Percentiles rank a stretch among this genome's conserved stretches.
Evolutionary conservation across 1,140 invertebrate genomes (phyloP).

Genomic region (Venustaconcha ellipsiformis): DNA sequence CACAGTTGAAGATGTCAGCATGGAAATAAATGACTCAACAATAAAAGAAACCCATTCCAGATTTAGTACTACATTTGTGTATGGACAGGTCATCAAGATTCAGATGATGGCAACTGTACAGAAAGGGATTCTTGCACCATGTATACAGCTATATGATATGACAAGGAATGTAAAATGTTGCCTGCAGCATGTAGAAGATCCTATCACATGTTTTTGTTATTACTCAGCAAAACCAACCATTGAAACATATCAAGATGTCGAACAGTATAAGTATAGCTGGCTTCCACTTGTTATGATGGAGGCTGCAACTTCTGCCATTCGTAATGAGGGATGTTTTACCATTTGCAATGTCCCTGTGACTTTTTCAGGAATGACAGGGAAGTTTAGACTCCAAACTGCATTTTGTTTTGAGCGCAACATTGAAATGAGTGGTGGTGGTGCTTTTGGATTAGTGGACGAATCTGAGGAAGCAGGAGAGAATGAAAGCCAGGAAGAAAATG

Average conservation of each 20-base stretch:
- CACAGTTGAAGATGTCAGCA: slow-evolving; percentile 11
- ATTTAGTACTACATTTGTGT: slow-evolving; percentile 25
- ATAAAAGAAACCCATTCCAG: slow-evolving; percentile 1
- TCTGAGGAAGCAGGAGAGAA: slow-evolving; percentile 1
- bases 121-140: slow-evolving; percentile 33
- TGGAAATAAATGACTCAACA: neutral
- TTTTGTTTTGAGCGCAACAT: slow-evolving; percentile 34
- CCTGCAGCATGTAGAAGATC: slow-evolving; percentile 30
- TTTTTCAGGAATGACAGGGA: slow-evolving; percentile 15
- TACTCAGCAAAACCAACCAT: slow-evolving; percentile 14
- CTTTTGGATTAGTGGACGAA: neutral
- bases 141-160: slow-evolving; percentile 23
- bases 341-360: slow-evolving; percentile 17
- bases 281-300: slow-evolving; percentile 39
- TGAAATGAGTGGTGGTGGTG: slow-evolving; percentile 25
- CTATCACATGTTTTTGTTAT: slow-evolving; percentile 21
- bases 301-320: slow-evolving; percentile 25
- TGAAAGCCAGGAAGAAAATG: slow-evolving; percentile 1
- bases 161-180: slow-evolving; percentile 34
- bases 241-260: slow-evolving; percentile 17
- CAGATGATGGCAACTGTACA: slow-evolving; percentile 29
- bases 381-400: slow-evolving; percentile 18
- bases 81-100: slow-evolving; percentile 29
- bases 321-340: slow-evolving; percentile 13
- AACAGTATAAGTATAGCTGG: slow-evolving; percentile 35